These are phyloP conservation scores for Acronicta psi DNA, from an alignment of 2,888 invertebrate species.

Conservation along the genomic window DNA sequence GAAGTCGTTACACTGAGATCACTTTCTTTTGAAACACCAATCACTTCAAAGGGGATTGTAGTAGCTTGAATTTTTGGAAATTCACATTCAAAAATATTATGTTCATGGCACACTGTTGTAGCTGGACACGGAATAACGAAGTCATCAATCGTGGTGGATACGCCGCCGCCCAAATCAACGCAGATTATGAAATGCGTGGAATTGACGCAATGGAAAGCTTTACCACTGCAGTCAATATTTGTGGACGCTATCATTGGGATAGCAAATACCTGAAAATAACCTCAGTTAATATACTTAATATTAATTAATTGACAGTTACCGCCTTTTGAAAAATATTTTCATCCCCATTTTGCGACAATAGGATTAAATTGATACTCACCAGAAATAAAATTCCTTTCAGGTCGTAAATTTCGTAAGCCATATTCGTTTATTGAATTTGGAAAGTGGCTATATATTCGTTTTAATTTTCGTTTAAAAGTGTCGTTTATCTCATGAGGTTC, in stretches of 20 bases:
- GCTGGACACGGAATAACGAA: conserved; percentile 78
- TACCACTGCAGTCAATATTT: conserved; percentile 81
- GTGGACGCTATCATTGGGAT: conserved; percentile 63
- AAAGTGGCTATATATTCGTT: conserved; percentile 65
- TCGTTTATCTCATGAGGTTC: conserved; percentile 75
- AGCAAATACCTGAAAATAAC: conserved; percentile 69
- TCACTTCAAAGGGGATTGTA: conserved; percentile 28
- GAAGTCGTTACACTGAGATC: conserved; percentile 25
- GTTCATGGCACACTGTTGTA: conserved; percentile 71
- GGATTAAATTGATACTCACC: conserved; percentile 61
- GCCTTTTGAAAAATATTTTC: too few relatives aligned
- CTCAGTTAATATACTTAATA: neutral
- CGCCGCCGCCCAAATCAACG: conserved; percentile 80
- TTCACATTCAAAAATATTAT: conserved; percentile 81
- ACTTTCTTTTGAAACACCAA: conserved; percentile 31
- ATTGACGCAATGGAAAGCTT: conserved; percentile 83
- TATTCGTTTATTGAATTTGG: conserved; percentile 56
- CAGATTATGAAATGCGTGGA: conserved; percentile 86
- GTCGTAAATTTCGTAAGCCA: conserved; percentile 73
- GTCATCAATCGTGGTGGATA: conserved; percentile 78
- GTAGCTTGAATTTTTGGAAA: conserved; percentile 54
- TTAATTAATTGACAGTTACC: too few relatives aligned
- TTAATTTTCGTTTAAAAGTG: conserved; percentile 60
- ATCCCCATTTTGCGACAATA: too few relatives aligned
- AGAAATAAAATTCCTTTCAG: conserved; percentile 66